A percentile compares a stretch with the other conserved stretches of the same genome.
These are phyloP conservation scores for Nomada fabriciana DNA, from an alignment of 2,888 invertebrate species.

Conservation along the genomic window DNA sequence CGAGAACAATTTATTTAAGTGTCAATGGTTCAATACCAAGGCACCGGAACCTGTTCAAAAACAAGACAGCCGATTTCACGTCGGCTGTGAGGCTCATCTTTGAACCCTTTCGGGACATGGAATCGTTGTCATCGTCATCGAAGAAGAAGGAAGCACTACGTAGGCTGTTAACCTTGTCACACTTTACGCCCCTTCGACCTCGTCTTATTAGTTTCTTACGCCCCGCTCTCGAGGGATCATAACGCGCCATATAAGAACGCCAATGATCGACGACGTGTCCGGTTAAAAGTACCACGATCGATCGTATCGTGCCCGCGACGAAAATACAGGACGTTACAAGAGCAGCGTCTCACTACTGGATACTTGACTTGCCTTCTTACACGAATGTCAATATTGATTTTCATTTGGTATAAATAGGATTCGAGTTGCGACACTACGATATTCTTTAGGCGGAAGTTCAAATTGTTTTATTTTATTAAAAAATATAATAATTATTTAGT, in stretches of 20 bases:
- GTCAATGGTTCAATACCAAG: conserved; percentile 22
- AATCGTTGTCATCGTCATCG: conserved; percentile 10
- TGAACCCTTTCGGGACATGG: conserved; percentile 48
- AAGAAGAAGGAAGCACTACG: conserved; percentile 39
- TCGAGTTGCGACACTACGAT: too few relatives aligned
- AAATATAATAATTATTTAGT: too few relatives aligned
- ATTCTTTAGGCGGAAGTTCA: too few relatives aligned
- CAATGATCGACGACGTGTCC: conserved; percentile 61
- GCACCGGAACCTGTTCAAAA: conserved; percentile 51
- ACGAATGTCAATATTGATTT: too few relatives aligned
- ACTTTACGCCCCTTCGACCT: conserved; percentile 64
- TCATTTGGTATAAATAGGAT: too few relatives aligned
- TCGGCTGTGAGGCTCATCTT: conserved; percentile 39
- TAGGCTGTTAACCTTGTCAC: conserved; percentile 68
- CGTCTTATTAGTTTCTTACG: conserved; percentile 67
- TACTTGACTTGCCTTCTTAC: too few relatives aligned
- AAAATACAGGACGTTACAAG: conserved; percentile 10
- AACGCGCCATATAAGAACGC: conserved; percentile 58
- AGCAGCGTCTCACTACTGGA: too few relatives aligned
- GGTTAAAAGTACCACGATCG: conserved; percentile 56
- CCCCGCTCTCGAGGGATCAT: conserved; percentile 46
- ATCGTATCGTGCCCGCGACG: conserved; percentile 32
- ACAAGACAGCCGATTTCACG: conserved; percentile 45
- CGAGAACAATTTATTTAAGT: conserved; percentile 44
- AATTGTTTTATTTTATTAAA: too few relatives aligned